Conservation (phyloP, 2,113 vertebrate genomes). For the Lanius ludovicianus region DNA sequence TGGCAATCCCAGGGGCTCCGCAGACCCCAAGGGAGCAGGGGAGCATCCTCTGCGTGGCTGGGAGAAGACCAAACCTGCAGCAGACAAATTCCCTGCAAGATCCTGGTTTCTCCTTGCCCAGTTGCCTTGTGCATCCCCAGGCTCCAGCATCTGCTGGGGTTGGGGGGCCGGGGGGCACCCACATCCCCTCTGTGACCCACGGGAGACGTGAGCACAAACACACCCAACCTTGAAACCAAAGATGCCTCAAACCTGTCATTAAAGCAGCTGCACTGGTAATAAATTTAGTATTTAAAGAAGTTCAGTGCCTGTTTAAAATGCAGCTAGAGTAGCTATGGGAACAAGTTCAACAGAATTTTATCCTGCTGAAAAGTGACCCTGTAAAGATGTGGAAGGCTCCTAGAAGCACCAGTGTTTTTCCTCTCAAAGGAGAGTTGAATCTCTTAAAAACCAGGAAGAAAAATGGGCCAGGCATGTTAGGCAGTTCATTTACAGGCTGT, state of each 20-base stretch:
- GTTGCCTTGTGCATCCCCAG: not conserved
- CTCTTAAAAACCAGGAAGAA: accelerated
- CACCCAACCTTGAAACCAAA: conserved; percentile 71
- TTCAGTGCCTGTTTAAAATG: conserved; percentile 2
- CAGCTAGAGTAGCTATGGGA: not conserved
- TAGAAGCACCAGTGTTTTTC: not conserved
- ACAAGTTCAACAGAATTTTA: not conserved
- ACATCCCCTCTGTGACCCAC: not conserved
- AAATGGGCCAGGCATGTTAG: not conserved
- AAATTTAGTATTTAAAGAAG: conserved; percentile 63
- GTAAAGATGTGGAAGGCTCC: not conserved
- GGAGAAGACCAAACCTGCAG: not conserved
- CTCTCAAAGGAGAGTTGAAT: not conserved
- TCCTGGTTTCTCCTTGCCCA: not conserved
- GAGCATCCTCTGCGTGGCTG: accelerated
- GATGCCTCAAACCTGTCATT: conserved; percentile 65
- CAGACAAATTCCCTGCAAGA: not conserved
- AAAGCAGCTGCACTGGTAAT: conserved; percentile 73
- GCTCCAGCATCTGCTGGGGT: not conserved
- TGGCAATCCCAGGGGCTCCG: accelerated
- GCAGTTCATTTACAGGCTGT: not conserved
- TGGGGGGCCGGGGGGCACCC: not conserved
- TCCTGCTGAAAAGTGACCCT: not conserved
- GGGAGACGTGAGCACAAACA: not conserved
- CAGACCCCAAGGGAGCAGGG: not conserved